Evolutionary conservation across 2,113 vertebrate species (phyloP).

Genomic region (Leucoraja erinaceus): DNA sequence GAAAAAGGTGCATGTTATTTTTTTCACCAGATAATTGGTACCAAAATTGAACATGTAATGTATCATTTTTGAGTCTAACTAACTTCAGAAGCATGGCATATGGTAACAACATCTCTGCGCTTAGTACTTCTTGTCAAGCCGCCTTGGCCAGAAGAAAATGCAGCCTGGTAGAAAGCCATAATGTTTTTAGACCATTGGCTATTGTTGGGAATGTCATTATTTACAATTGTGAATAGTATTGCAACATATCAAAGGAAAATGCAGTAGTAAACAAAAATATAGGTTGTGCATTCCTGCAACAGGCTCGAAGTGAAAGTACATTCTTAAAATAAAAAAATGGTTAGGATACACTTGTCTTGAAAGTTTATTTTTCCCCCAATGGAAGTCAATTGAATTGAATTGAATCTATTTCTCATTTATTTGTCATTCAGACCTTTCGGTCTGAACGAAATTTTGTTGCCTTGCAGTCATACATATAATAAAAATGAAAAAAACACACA

Average conservation of each 20-base stretch:
- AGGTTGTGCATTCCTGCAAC: background rate
- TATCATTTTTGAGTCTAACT: background rate
- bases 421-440: no score
- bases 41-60: background rate
- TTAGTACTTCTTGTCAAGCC: background rate
- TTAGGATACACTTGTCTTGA: no score
- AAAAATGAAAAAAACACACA: no score
- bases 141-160: background rate
- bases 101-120: background rate
- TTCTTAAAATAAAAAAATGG: background rate
- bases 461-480: no score
- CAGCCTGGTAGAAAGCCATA: background rate
- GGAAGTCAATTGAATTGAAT: no score
- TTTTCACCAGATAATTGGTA: background rate
- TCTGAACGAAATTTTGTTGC: no score
- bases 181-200: background rate
- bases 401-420: no score
- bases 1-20: background rate
- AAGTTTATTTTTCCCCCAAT: no score
- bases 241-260: background rate
- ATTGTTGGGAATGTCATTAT: background rate
- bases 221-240: background rate
- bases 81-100: background rate
- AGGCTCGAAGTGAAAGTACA: background rate
- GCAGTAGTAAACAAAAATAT: background rate